Percentiles rank a stretch among this genome's conserved stretches.
These are phyloP conservation scores for Cataglyphis albicans DNA, from an alignment of 2,888 invertebrate genomes.

Conservation along the genomic window DNA sequence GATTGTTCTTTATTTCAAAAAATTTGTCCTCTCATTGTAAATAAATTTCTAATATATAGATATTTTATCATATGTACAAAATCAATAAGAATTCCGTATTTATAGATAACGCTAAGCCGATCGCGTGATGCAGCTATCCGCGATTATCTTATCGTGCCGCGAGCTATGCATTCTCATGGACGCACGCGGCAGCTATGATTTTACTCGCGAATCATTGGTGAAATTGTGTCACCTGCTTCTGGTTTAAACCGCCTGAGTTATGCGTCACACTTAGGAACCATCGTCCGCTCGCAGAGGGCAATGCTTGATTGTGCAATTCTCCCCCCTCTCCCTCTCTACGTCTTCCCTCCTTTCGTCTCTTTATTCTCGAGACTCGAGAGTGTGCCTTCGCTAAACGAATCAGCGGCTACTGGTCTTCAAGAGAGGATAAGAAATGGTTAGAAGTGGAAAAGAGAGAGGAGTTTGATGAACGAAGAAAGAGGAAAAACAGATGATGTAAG, in stretches of 20 bases:
- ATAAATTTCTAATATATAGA: slow-evolving; percentile 7
- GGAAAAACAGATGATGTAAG: slow-evolving; percentile 13
- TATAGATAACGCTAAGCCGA: slow-evolving; percentile 26
- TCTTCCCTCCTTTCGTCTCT: slow-evolving; percentile 22
- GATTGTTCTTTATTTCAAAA: background rate
- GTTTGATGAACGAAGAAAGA: background rate
- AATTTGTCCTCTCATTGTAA: background rate
- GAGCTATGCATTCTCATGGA: slow-evolving; percentile 11
- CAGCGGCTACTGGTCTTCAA: slow-evolving; percentile 57
- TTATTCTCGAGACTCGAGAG: slow-evolving; percentile 64
- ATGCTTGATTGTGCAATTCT: slow-evolving; percentile 79
- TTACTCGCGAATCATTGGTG: slow-evolving; percentile 32
- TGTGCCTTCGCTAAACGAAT: slow-evolving; percentile 74
- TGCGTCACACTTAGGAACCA: slow-evolving; percentile 72
- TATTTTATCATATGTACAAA: background rate
- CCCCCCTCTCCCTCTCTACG: slow-evolving; percentile 1
- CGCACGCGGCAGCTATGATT: background rate
- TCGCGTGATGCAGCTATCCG: slow-evolving; percentile 7
- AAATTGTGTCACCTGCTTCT: slow-evolving; percentile 70
- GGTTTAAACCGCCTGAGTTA: slow-evolving; percentile 54
- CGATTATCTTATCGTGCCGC: slow-evolving; percentile 43
- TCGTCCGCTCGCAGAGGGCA: slow-evolving; percentile 71
- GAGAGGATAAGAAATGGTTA: slow-evolving; percentile 6
- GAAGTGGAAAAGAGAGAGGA: slow-evolving; percentile 37
- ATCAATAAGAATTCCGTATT: slow-evolving; percentile 16